Conservation (phyloP, 2,888 invertebrate genomes). For the Synanthedon tipuliformis region DNA sequence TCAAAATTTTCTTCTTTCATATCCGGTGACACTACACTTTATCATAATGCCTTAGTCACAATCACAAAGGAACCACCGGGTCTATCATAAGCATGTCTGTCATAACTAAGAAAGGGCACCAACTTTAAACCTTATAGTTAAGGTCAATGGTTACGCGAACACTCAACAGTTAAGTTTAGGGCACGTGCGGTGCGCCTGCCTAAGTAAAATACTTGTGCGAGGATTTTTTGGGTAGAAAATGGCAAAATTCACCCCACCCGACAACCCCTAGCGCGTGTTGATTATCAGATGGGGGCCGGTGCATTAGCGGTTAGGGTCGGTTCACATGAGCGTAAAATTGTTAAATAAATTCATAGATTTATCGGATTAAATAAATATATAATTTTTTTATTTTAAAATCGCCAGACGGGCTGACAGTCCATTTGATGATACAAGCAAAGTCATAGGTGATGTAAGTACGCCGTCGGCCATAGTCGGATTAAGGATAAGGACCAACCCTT, state of each 20-base stretch:
- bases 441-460: background rate
- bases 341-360: too few relatives aligned
- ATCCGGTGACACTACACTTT: slow-evolving; percentile 7
- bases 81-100: too few relatives aligned
- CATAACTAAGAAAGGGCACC: too few relatives aligned
- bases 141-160: background rate
- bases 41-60: background rate
- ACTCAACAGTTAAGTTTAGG: slow-evolving; percentile 3
- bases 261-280: slow-evolving; percentile 36
- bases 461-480: background rate
- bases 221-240: slow-evolving; percentile 56
- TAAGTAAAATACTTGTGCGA: slow-evolving; percentile 55
- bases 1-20: slow-evolving; percentile 32
- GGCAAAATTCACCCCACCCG: slow-evolving; percentile 59
- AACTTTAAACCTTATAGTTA: too few relatives aligned
- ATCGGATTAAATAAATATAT: too few relatives aligned
- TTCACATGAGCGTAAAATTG: slow-evolving; percentile 25
- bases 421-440: background rate
- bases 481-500: too few relatives aligned
- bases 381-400: background rate
- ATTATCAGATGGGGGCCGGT: slow-evolving; percentile 58
- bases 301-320: slow-evolving; percentile 33
- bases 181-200: slow-evolving; percentile 61
- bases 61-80: too few relatives aligned
- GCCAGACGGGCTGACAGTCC: background rate